Evolutionary conservation across 2,113 vertebrate species (phyloP).

Genomic region (Empidonax alnorum): DNA sequence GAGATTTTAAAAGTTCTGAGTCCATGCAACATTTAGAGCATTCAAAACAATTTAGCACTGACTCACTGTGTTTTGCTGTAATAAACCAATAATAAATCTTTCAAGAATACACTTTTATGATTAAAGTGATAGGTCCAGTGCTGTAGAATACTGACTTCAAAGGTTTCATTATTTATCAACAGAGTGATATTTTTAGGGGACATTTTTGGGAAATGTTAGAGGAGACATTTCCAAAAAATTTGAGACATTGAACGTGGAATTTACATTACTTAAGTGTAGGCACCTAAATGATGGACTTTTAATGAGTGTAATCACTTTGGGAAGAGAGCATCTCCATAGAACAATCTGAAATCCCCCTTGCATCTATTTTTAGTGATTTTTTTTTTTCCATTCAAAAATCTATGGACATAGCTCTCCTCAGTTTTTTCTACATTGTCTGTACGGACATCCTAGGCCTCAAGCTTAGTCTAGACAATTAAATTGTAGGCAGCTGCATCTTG

Average conservation of each 20-base stretch:
- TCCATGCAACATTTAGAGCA: background rate
- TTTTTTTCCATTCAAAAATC: background rate
- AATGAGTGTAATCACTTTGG: background rate
- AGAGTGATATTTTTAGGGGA: background rate
- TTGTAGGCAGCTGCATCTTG: background rate
- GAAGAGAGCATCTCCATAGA: background rate
- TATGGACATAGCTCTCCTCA: background rate
- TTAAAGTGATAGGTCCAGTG: background rate
- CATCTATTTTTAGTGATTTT: background rate
- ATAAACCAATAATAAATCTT: background rate
- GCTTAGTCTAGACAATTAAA: background rate
- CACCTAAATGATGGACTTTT: background rate
- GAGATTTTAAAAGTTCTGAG: background rate
- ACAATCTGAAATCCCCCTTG: background rate
- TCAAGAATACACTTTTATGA: background rate
- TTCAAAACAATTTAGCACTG: background rate
- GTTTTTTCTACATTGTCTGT: background rate
- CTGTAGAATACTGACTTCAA: background rate
- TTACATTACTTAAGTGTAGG: background rate
- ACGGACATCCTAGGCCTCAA: background rate
- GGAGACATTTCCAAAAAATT: background rate
- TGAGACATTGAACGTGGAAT: background rate
- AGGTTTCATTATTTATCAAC: background rate
- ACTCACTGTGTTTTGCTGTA: background rate
- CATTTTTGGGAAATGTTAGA: background rate